phyloP scores from a whole-genome alignment of 2,888 invertebrate species.

The Oxytorus armatus region DNA sequence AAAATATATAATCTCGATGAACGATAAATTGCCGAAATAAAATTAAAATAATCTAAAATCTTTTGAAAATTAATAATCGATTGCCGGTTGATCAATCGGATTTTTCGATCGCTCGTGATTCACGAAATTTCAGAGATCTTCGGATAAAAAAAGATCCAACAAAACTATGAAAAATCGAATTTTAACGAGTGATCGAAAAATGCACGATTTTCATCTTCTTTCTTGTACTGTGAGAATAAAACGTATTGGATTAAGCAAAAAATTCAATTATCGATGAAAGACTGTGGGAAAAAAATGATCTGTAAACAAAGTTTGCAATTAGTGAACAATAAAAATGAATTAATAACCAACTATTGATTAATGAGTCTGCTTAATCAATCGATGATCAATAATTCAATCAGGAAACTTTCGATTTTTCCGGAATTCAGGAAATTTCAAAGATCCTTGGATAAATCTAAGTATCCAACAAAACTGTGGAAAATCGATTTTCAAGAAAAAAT shows the following conservation, averaged over 20 bases:
- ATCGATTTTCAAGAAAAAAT: slow-evolving; percentile 3
- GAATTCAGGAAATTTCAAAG: slow-evolving; percentile 25
- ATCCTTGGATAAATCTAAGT: slow-evolving; percentile 44
- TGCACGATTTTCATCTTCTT: not conserved
- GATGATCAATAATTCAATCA: not conserved
- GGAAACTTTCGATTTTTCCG: slow-evolving; percentile 16
- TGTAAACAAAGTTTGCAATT: not conserved
- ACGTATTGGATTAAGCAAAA: no score
- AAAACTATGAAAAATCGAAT: slow-evolving; percentile 22
- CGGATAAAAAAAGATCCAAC: slow-evolving; percentile 42
- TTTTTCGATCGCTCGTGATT: not conserved
- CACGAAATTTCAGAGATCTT: slow-evolving; percentile 30
- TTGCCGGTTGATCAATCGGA: no score
- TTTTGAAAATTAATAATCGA: no score
- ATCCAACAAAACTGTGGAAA: slow-evolving; percentile 34
- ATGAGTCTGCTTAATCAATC: slow-evolving; percentile 15
- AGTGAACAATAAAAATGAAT: no score
- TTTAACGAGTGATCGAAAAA: not conserved
- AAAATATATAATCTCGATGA: no score
- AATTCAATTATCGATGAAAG: no score
- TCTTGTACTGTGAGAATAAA: no score
- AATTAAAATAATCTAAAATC: no score
- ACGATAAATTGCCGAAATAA: not conserved
- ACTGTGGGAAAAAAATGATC: slow-evolving; percentile 11
- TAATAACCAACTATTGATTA: slow-evolving; percentile 1